Percentiles rank a stretch among this genome's conserved stretches.
Evolutionary conservation across 2,113 vertebrate genomes (phyloP).

Genomic region (Corythornis madagascariensis): DNA sequence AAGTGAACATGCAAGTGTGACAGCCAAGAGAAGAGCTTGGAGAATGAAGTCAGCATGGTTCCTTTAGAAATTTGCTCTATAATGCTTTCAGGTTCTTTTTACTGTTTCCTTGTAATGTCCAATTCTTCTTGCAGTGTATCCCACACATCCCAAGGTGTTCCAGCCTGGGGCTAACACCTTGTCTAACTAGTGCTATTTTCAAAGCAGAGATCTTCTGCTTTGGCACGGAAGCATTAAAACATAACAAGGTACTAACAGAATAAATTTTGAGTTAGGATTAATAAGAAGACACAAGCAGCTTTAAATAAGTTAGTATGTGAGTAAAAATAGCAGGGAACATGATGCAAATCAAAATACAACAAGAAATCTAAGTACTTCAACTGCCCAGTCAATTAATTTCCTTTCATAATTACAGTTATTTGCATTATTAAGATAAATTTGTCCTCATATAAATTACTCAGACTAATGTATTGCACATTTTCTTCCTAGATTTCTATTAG

Average conservation of each 20-base stretch:
- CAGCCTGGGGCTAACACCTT: neutral
- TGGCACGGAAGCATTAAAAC: neutral
- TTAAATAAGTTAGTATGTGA: constrained; percentile 17
- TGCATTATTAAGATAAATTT: constrained; percentile 39
- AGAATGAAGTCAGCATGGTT: neutral
- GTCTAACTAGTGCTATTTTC: neutral
- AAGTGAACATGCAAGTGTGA: neutral
- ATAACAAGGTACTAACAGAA: neutral
- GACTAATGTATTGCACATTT: constrained; percentile 13
- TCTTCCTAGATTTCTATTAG: constrained; percentile 45
- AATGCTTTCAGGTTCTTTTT: neutral
- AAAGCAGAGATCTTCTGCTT: neutral
- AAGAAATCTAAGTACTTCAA: constrained; percentile 31
- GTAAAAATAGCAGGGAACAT: constrained; percentile 56
- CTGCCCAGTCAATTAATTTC: constrained; percentile 60
- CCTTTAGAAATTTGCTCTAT: neutral
- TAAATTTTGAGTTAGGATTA: constrained; percentile 14
- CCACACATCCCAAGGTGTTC: accelerated
- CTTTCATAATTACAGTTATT: constrained; percentile 41
- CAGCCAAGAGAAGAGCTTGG: neutral
- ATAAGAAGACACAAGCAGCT: constrained; percentile 2
- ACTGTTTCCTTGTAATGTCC: no score
- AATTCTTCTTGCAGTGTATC: neutral
- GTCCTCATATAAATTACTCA: constrained; percentile 33
- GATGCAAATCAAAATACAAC: constrained; percentile 37